Percentiles rank a stretch among this genome's conserved stretches.
These are phyloP conservation scores for Triops longicaudatus DNA, from an alignment of 1,140 invertebrate species.

Conservation along the genomic window DNA sequence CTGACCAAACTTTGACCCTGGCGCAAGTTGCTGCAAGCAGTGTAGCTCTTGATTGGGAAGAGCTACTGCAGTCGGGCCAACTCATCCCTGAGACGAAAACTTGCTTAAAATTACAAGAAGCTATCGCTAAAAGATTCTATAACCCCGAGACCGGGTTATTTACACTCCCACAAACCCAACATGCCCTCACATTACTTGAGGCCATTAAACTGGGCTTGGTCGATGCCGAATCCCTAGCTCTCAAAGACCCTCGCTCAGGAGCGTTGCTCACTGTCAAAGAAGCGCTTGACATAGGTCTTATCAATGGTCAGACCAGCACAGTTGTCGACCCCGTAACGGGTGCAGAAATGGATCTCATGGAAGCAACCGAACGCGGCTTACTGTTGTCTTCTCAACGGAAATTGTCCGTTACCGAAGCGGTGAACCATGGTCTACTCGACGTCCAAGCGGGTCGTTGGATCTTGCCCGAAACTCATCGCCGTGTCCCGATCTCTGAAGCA, in stretches of 20 bases:
- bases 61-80: conserved; percentile 26
- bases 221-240: conserved; percentile 65
- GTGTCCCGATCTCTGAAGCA: conserved; percentile 62
- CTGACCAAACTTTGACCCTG: conserved; percentile 56
- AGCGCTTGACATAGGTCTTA: conserved; percentile 67
- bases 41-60: background rate
- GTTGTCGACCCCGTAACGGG: conserved; percentile 66
- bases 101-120: conserved; percentile 68
- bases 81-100: conserved; percentile 63
- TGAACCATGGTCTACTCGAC: conserved; percentile 72
- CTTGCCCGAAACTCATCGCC: conserved; percentile 59
- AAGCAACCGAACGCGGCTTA: conserved; percentile 70
- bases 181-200: conserved; percentile 63
- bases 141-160: conserved; percentile 64
- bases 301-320: conserved; percentile 68
- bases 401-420: conserved; percentile 72
- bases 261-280: conserved; percentile 69
- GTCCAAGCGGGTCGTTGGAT: conserved; percentile 61
- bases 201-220: conserved; percentile 66
- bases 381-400: conserved; percentile 69
- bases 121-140: conserved; percentile 70
- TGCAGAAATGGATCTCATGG: conserved; percentile 61
- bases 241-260: conserved; percentile 66
- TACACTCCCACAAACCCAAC: conserved; percentile 55
- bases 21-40: conserved; percentile 57